phyloP scores from a whole-genome alignment of 1,140 invertebrate genomes.

The Drosophila orosa region DNA sequence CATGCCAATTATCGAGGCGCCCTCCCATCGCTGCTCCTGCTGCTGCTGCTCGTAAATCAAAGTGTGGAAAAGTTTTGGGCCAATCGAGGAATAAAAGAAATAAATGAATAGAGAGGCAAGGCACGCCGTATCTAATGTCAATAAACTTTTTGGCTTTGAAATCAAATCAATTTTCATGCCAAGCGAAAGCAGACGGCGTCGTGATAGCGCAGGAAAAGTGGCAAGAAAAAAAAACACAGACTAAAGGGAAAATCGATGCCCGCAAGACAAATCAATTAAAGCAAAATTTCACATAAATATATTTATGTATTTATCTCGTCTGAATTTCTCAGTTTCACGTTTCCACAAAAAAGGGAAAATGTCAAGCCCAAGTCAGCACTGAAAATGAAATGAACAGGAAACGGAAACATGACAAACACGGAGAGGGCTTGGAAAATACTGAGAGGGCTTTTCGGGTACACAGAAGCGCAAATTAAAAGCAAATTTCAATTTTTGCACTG shows the following conservation, averaged over 20 bases:
- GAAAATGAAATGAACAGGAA: slow-evolving; percentile 53
- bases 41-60: slow-evolving; percentile 44
- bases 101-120: slow-evolving; percentile 16
- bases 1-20: slow-evolving; percentile 58
- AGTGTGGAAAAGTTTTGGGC: slow-evolving; percentile 65
- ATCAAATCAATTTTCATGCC: slow-evolving; percentile 67
- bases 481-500: slow-evolving; percentile 76
- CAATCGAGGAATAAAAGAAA: slow-evolving; percentile 33
- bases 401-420: slow-evolving; percentile 32
- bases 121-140: slow-evolving; percentile 65
- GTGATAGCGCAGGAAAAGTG: slow-evolving; percentile 12
- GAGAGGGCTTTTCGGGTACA: not conserved
- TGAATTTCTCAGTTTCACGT: slow-evolving; percentile 31
- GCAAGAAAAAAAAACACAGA: slow-evolving; percentile 3
- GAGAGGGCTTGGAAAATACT: not conserved
- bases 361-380: slow-evolving; percentile 21
- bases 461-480: slow-evolving; percentile 62
- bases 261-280: slow-evolving; percentile 77
- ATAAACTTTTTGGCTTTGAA: slow-evolving; percentile 75
- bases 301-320: slow-evolving; percentile 9
- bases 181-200: slow-evolving; percentile 34
- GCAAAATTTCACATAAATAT: slow-evolving; percentile 14
- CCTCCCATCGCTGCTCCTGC: slow-evolving; percentile 28
- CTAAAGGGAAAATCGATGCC: slow-evolving; percentile 55
- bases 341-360: slow-evolving; percentile 38